Percentiles rank a stretch among this genome's conserved stretches.
Evolutionary conservation across 2,888 invertebrate species (phyloP).

Genomic region (Cataglyphis altisquamis): DNA sequence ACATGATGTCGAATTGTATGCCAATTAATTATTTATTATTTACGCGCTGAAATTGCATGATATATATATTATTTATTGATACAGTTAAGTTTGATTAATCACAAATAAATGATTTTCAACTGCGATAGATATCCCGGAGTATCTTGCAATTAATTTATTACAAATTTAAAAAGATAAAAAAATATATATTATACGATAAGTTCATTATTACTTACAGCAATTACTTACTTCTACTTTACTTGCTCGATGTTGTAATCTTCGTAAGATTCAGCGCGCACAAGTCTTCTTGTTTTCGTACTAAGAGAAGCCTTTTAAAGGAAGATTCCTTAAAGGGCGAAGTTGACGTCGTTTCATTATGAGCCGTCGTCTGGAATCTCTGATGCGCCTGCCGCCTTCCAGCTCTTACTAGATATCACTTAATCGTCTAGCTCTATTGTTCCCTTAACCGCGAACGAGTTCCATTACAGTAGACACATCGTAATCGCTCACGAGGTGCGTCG

Average conservation of each 20-base stretch:
- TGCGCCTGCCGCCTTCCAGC: slow-evolving; percentile 66
- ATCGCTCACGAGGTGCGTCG: slow-evolving; percentile 73
- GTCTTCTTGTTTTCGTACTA: slow-evolving; percentile 52
- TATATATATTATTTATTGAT: slow-evolving; percentile 36
- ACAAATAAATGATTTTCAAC: slow-evolving; percentile 19
- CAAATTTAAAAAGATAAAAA: neutral
- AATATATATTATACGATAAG: neutral
- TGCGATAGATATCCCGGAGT: neutral
- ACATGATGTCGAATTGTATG: slow-evolving; percentile 36
- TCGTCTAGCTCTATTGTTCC: slow-evolving; percentile 78
- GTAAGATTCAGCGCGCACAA: slow-evolving; percentile 47
- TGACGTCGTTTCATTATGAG: slow-evolving; percentile 64
- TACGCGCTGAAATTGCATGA: neutral
- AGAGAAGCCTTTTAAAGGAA: slow-evolving; percentile 48
- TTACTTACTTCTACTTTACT: slow-evolving; percentile 43
- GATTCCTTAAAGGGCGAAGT: slow-evolving; percentile 58
- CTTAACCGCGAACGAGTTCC: slow-evolving; percentile 78
- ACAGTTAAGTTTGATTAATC: slow-evolving; percentile 2
- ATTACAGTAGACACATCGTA: slow-evolving; percentile 73
- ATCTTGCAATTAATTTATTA: neutral
- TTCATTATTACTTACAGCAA: slow-evolving; percentile 48
- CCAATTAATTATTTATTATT: slow-evolving; percentile 53
- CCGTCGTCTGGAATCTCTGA: slow-evolving; percentile 64
- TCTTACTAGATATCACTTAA: slow-evolving; percentile 75
- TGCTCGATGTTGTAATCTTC: slow-evolving; percentile 40